These are phyloP conservation scores for Platerodrilus igneus DNA, from an alignment of 2,888 invertebrate genomes.

Conservation along the genomic window DNA sequence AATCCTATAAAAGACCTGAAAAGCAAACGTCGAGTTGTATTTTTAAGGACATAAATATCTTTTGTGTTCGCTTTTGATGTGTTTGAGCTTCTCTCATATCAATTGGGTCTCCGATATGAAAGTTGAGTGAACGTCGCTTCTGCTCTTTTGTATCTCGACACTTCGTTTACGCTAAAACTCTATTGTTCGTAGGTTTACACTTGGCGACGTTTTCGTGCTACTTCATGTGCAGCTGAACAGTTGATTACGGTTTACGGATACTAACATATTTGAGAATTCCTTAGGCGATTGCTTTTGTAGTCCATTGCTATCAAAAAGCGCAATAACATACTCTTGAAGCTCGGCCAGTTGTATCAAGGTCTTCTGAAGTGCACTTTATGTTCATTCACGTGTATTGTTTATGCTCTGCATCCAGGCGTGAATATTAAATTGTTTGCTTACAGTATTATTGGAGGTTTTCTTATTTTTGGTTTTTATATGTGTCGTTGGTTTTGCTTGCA, in stretches of 20 bases:
- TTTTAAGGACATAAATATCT: no score
- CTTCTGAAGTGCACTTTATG: constrained; percentile 26
- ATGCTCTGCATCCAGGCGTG: no score
- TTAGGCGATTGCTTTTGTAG: constrained; percentile 29
- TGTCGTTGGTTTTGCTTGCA: no score
- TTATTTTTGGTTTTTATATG: no score
- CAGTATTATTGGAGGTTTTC: no score
- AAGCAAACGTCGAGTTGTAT: no score
- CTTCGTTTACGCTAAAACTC: constrained; percentile 25
- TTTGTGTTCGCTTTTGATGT: no score
- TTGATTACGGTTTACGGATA: constrained; percentile 31
- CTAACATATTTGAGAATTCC: constrained; percentile 32
- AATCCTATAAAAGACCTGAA: no score
- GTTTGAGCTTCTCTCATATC: no score
- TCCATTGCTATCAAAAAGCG: constrained; percentile 33
- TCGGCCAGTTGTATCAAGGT: constrained; percentile 27
- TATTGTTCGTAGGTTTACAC: constrained; percentile 31
- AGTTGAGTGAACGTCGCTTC: constrained; percentile 25
- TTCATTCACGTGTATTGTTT: constrained; percentile 27
- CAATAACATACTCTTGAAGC: constrained; percentile 33
- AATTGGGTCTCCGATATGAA: constrained; percentile 26
- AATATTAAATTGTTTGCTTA: no score
- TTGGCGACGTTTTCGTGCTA: constrained; percentile 32
- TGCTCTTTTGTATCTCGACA: constrained; percentile 28
- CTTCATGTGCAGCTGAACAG: constrained; percentile 30